Percentiles rank a stretch among this genome's conserved stretches.
Conservation (phyloP, 2,113 vertebrate species). For the Vimba vimba region DNA sequence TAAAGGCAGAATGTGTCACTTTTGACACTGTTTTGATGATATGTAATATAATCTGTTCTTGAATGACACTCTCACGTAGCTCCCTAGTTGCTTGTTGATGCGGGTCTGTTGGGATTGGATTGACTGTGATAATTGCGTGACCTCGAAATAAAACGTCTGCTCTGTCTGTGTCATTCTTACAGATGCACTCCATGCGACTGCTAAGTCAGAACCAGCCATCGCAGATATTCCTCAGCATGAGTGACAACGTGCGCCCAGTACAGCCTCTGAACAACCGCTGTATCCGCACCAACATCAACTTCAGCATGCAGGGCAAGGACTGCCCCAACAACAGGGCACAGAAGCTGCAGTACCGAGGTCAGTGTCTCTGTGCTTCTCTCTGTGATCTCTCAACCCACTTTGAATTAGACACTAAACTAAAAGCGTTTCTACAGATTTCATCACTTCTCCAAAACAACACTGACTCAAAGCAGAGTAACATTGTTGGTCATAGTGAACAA, state of each 20-base stretch:
- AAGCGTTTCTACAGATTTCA: background rate
- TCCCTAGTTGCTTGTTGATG: background rate
- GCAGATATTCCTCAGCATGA: constrained; percentile 99
- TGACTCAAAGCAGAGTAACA: background rate
- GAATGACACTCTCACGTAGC: constrained; percentile 14
- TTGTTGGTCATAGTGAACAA: constrained; percentile 1
- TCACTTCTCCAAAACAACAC: background rate
- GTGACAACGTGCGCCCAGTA: constrained; percentile 95
- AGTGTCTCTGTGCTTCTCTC: constrained; percentile 2
- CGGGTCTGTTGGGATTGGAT: background rate
- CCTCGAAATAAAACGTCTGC: background rate
- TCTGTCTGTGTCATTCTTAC: background rate
- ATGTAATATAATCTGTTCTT: constrained; percentile 10
- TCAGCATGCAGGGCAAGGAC: constrained; percentile 98
- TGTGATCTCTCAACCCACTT: background rate
- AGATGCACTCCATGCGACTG: constrained; percentile 98
- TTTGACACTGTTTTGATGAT: constrained; percentile 18
- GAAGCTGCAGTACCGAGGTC: constrained; percentile 97
- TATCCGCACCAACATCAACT: constrained; percentile 99
- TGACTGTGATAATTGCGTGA: constrained; percentile 24
- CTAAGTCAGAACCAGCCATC: constrained; percentile 99
- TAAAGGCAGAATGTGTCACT: background rate
- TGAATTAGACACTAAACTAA: background rate
- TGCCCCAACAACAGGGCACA: constrained; percentile 98
- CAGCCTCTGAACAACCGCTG: constrained; percentile 98